A percentile compares a stretch with the other conserved stretches of the same genome.
These are phyloP conservation scores for Halisarca cf. caerulea DNA, from an alignment of 37 sponge, comb jelly and placozoan genomes.

Conservation along the genomic window DNA sequence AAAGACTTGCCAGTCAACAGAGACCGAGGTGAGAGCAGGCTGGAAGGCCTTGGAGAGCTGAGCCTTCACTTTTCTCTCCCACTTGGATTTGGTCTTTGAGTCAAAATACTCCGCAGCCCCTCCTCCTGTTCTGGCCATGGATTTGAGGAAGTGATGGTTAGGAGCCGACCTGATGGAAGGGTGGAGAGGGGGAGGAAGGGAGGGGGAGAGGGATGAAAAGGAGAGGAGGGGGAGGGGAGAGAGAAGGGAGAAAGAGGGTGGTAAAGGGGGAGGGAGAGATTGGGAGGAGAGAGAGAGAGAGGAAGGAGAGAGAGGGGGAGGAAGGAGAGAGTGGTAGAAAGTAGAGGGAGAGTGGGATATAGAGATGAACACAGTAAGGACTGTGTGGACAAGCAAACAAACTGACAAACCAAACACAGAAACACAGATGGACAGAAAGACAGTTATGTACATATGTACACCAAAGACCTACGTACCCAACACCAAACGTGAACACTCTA, in stretches of 20 bases:
- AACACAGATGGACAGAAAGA: not conserved
- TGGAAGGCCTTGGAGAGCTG: slow-evolving; percentile 89
- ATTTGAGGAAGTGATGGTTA: slow-evolving; percentile 85
- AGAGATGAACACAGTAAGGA: too few relatives aligned
- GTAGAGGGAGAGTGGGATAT: too few relatives aligned
- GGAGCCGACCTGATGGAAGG: slow-evolving; percentile 64
- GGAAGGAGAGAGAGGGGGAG: not conserved
- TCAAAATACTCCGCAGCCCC: slow-evolving; percentile 88
- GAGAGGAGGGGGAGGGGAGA: not conserved
- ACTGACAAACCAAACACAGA: too few relatives aligned
- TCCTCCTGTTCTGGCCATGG: slow-evolving; percentile 86
- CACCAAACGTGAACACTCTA: slow-evolving; percentile 63
- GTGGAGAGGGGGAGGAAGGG: not conserved
- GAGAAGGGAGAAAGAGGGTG: not conserved
- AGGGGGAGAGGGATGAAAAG: not conserved
- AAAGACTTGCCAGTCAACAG: slow-evolving; percentile 89
- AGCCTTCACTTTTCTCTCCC: slow-evolving; percentile 82
- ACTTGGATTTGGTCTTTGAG: slow-evolving; percentile 84
- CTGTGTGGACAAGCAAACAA: too few relatives aligned
- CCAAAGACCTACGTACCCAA: not conserved
- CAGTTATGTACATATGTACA: too few relatives aligned
- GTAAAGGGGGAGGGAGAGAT: not conserved
- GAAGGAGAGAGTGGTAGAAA: not conserved
- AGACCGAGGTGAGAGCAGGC: slow-evolving; percentile 85
- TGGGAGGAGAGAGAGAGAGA: not conserved